These are phyloP conservation scores for Xylophagus ater DNA, from an alignment of 2,888 invertebrate genomes.

Conservation along the genomic window DNA sequence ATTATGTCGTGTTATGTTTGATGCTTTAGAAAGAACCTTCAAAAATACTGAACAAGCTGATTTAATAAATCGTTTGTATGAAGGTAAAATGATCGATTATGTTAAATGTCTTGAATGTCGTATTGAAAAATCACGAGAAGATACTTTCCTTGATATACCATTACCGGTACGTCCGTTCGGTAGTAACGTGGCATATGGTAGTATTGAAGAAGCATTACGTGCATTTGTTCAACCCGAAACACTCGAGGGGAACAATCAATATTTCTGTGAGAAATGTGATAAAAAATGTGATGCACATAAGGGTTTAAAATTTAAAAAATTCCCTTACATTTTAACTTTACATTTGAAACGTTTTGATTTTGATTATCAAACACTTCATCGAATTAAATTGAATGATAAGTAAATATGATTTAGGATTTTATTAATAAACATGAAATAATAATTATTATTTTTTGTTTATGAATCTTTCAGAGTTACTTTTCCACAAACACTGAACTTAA, in stretches of 20 bases:
- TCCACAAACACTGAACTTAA: constrained; percentile 67
- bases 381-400: constrained; percentile 81
- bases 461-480: constrained; percentile 58
- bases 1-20: constrained; percentile 81
- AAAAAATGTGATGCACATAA: constrained; percentile 84
- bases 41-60: constrained; percentile 71
- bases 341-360: constrained; percentile 86
- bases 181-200: constrained; percentile 60
- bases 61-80: constrained; percentile 68
- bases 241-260: constrained; percentile 73
- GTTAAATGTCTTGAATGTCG: constrained; percentile 79
- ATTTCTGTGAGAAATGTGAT: constrained; percentile 74
- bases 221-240: constrained; percentile 79
- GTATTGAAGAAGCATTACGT: constrained; percentile 70
- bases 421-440: constrained; percentile 1
- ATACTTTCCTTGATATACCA: constrained; percentile 77
- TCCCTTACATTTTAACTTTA: constrained; percentile 76
- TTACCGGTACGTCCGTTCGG: constrained; percentile 76
- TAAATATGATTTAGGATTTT: constrained; percentile 33
- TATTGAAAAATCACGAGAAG: constrained; percentile 69
- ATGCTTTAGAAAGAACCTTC: constrained; percentile 74
- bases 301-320: constrained; percentile 73
- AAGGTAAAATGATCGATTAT: constrained; percentile 73
- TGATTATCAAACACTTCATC: constrained; percentile 70
- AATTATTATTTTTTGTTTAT: constrained; percentile 7